Conservation (phyloP, 2,113 vertebrate genomes). For the Monopterus albus region DNA sequence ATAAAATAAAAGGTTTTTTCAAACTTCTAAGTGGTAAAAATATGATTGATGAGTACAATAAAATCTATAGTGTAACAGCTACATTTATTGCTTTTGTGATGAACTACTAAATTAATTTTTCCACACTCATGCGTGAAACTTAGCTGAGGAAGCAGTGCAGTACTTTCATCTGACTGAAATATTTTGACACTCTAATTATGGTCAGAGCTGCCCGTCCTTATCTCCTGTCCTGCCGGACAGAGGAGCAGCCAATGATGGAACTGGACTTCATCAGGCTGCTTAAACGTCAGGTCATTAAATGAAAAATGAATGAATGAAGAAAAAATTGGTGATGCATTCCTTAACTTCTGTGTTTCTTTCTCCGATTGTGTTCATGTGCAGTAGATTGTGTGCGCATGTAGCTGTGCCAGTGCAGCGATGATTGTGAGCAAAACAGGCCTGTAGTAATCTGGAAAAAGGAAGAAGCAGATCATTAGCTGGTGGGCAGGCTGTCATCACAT, state of each 20-base stretch:
- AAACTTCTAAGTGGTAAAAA: background rate
- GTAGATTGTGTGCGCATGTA: slow-evolving; percentile 11
- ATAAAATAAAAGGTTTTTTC: background rate
- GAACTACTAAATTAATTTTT: background rate
- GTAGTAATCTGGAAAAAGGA: slow-evolving; percentile 54
- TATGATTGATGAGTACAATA: background rate
- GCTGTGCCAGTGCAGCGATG: slow-evolving; percentile 2
- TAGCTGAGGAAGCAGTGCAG: slow-evolving; percentile 6
- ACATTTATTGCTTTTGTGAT: background rate
- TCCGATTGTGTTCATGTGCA: slow-evolving; percentile 9
- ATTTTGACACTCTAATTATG: slow-evolving; percentile 28
- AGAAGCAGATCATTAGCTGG: slow-evolving; percentile 64
- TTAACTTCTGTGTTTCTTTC: slow-evolving; percentile 65
- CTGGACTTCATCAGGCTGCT: slow-evolving; percentile 59
- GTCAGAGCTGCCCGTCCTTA: slow-evolving; percentile 34
- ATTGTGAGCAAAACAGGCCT: slow-evolving; percentile 20
- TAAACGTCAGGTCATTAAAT: slow-evolving; percentile 62
- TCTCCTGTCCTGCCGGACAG: slow-evolving; percentile 45
- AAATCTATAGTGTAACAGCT: background rate
- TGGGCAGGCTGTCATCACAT: slow-evolving; percentile 68
- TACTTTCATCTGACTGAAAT: slow-evolving; percentile 23
- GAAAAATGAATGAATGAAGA: slow-evolving; percentile 68
- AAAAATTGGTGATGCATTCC: slow-evolving; percentile 53
- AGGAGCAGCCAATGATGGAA: slow-evolving; percentile 55
- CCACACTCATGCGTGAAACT: background rate